These are phyloP conservation scores for Apteryx mantelli DNA, from an alignment of 2,113 vertebrate species.

Conservation along the genomic window DNA sequence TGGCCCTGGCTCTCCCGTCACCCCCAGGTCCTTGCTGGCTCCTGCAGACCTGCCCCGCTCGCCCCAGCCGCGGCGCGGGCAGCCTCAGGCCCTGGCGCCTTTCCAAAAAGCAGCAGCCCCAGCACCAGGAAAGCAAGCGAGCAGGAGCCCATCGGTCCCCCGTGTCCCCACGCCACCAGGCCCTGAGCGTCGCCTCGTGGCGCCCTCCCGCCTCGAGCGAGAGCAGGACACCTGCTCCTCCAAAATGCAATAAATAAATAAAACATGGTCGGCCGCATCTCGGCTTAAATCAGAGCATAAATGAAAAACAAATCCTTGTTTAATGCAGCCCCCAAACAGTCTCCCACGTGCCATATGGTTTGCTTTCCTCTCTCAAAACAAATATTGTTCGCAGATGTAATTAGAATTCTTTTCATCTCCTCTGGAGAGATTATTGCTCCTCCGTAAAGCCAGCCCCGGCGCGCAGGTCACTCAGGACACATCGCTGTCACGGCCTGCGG, in stretches of 20 bases:
- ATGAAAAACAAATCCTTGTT: constrained; percentile 22
- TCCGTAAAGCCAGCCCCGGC: background rate
- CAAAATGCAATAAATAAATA: background rate
- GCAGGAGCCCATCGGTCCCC: background rate
- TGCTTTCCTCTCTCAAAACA: constrained; percentile 63
- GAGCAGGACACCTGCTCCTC: accelerated
- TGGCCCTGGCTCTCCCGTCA: too few species aligned
- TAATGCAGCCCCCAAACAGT: background rate
- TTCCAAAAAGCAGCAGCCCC: background rate
- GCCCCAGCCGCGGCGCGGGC: accelerated
- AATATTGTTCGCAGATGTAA: constrained; percentile 65
- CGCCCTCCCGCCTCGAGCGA: accelerated
- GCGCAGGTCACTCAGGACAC: background rate
- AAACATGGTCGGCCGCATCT: accelerated
- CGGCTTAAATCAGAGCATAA: background rate
- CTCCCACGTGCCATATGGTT: constrained; percentile 55
- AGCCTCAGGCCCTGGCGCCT: background rate
- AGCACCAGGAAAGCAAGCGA: background rate
- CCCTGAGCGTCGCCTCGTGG: too few species aligned
- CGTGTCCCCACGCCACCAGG: too few species aligned
- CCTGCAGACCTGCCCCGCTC: background rate
- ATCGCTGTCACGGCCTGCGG: background rate
- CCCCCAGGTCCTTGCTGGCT: background rate
- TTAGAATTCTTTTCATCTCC: constrained; percentile 70
- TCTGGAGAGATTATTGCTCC: constrained; percentile 47